A percentile compares a stretch with the other conserved stretches of the same genome.
Conservation (phyloP, 2,797 vertebrate genomes). For the Coilia nasus region DNA sequence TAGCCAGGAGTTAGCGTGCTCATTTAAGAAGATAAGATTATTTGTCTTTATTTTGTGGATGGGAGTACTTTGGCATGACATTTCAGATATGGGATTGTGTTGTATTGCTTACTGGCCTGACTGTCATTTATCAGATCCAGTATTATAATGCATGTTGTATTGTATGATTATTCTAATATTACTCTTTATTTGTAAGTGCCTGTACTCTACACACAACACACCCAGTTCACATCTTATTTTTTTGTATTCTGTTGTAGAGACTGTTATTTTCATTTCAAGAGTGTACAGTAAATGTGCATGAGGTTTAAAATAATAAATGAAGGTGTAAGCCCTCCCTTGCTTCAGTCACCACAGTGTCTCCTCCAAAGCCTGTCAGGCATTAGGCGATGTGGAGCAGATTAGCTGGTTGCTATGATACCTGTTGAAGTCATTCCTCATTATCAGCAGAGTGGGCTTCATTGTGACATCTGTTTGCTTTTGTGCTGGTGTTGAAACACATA, state of each 20-base stretch:
- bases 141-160: neutral
- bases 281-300: neutral
- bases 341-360: neutral
- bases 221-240: neutral
- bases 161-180: neutral
- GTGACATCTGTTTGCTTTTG: constrained; percentile 58
- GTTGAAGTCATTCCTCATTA: constrained; percentile 70
- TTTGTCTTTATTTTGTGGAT: neutral
- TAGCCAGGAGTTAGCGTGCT: neutral
- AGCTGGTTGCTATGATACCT: constrained; percentile 77
- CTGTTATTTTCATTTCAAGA: neutral
- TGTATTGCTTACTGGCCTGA: neutral
- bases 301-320: neutral
- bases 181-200: neutral
- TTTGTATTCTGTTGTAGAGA: neutral
- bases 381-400: constrained; percentile 61
- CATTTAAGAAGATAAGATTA: neutral
- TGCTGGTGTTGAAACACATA: constrained; percentile 37
- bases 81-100: neutral
- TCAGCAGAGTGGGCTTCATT: constrained; percentile 44
- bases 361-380: constrained; percentile 33
- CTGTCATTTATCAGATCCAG: neutral
- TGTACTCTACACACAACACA: neutral
- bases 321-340: neutral
- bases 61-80: neutral